Conservation (phyloP, 2,797 vertebrate species). For the Champsocephalus gunnari region DNA sequence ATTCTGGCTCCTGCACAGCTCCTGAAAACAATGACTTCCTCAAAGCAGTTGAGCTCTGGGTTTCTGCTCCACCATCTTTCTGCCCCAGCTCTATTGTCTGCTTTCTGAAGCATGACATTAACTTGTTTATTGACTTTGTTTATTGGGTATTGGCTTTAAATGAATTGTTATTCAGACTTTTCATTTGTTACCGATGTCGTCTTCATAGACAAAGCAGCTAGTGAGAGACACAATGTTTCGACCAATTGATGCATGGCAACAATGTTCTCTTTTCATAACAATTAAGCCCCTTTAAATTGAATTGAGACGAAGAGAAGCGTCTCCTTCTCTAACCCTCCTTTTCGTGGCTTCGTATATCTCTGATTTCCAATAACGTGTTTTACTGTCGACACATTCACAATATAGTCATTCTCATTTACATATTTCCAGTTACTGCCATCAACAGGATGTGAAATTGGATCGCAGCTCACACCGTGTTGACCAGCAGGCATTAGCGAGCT, state of each 20-base stretch:
- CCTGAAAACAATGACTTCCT: no score
- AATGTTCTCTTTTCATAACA: no score
- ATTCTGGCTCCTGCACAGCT: no score
- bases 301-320: not conserved
- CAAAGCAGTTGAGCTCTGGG: not conserved
- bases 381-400: not conserved
- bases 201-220: not conserved
- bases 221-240: no score
- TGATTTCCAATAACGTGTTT: not conserved
- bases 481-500: slow-evolving; percentile 9
- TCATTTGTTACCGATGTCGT: not conserved
- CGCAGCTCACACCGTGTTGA: slow-evolving; percentile 1
- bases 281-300: no score
- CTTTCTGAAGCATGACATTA: not conserved
- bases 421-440: not conserved
- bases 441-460: not conserved
- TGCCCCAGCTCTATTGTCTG: not conserved
- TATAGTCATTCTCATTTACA: slow-evolving; percentile 5
- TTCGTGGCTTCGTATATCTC: slow-evolving; percentile 1
- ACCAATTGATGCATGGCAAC: no score
- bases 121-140: not conserved
- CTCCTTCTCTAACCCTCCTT: not conserved
- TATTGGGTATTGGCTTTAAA: not conserved
- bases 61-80: no score
- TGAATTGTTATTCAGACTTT: no score